Evolutionary conservation across 1,140 invertebrate species (phyloP), one percentile per base, ranked within the genome.

Genomic region (Oppia nitens): DNA sequence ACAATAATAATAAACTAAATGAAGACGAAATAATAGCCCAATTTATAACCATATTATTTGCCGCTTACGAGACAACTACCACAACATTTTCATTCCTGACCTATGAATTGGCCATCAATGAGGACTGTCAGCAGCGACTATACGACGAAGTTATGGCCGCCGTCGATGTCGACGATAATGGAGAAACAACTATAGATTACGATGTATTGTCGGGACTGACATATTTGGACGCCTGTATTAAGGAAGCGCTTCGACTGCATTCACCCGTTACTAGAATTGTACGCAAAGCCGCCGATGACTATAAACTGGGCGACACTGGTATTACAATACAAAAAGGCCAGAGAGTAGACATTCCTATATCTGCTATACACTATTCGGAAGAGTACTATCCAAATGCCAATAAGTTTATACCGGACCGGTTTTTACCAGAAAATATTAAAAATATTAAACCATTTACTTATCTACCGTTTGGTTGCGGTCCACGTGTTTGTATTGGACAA

Each of bases 31-130:
- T n/a, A n/a, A n/a, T n/a, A n/a, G n/a, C n/a, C n/a, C n/a, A n/a
- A n/a, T 75, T 76, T 0, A 69, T 79, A 1, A 27, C 80, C 6
- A 83, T 84, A 62, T 81, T 83, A 62, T 69, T 75, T 1, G 83
- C 77, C 53, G 81, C 79, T 2, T 82, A 78, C 63, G 80, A 82
- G 67, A 81, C 79, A 0, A 74, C 77, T 0, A 69, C 77, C 0
- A 17, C 3, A 32, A 45, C 14, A 3, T 24, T 20, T 11, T 47
- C 74, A 0, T 79, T 79, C n/a, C n/a, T n/a, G n/a, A n/a, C n/a
- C n/a, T n/a, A n/a, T n/a, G n/a, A n/a, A n/a, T n/a, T n/a, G n/a
- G n/a, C n/a, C n/a, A n/a, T n/a, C n/a, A n/a, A n/a, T n/a, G n/a
- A n/a, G n/a, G n/a, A n/a, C n/a, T n/a, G n/a, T 12, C 82, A 81